Base-by-base conservation (phyloP, 2,797 vertebrate species). In the Darevskia nairensis region DNA sequence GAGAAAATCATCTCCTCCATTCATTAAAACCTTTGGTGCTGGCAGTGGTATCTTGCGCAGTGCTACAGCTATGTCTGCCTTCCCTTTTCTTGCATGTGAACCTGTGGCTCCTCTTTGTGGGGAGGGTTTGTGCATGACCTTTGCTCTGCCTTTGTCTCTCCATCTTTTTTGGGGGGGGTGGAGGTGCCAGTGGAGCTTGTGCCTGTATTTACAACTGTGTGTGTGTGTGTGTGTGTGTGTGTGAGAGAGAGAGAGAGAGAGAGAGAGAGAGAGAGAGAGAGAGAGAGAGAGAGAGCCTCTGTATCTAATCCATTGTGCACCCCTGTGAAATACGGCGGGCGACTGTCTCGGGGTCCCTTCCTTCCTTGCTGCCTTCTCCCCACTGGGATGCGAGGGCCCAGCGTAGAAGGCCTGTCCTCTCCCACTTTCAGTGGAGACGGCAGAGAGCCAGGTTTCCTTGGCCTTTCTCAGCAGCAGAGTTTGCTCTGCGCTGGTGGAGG, bases 361-460 rank as follows among this genome's bases (percentile, higher is more conserved):
- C 68, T 74, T 25, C 46, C 68, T 84, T 4, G 0, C 77, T 5
- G 0, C 86, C 74, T 0, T 0, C 87, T 89, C 32, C 84, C 90
- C 0, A 8, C 89, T 91, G 89, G 4, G 87, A 86, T 35, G 15
- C 3, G 1, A 9, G 23, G 72, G 44, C 82, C 0, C 59, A 1
- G 90, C 76, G 66, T 0, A 0, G 75, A 80, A 92, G 86, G 72
- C 35, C 80, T 0, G 0, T 1, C 39, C 84, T 21, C 81, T 89
- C 66, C 0, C 9, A 17, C 77, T 94, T 94, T 94, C 92, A 93
- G 82, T 93, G 78, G 86, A 90, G 39, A n/a, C 0, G 8, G 91
- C 91, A 82, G 82, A 86, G 74, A 0, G 59, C 94, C 93, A 94
- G 91, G n/a, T 90, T 92, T 94, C 87, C 10, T 87, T 3, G 44